Percentiles rank a stretch among this genome's conserved stretches.
Conservation (phyloP, 2,113 vertebrate genomes). For the Leptodactylus fuscus region DNA sequence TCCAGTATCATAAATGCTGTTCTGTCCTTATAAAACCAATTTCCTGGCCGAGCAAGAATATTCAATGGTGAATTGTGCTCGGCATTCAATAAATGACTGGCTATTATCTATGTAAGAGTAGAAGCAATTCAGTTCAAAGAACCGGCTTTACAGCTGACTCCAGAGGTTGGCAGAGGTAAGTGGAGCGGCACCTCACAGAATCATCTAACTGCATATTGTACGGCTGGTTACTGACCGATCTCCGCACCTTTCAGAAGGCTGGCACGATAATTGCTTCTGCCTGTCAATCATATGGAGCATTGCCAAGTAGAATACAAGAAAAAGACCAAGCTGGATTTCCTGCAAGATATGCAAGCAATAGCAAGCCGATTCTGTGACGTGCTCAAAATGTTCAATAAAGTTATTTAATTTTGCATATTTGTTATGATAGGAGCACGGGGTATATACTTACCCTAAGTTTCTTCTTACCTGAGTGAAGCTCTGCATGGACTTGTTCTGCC, state of each 20-base stretch:
- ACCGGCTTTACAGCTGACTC: background rate
- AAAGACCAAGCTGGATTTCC: background rate
- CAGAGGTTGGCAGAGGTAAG: background rate
- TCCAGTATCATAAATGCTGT: background rate
- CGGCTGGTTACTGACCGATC: background rate
- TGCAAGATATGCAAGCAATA: background rate
- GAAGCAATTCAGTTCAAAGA: background rate
- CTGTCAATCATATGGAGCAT: conserved; percentile 21
- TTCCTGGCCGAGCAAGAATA: background rate
- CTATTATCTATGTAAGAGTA: background rate
- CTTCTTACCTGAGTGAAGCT: background rate
- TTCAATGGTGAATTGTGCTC: background rate
- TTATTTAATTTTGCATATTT: background rate
- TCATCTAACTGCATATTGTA: background rate
- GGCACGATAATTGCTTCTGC: conserved; percentile 23
- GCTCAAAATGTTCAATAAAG: background rate
- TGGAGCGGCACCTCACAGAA: background rate
- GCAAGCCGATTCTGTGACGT: background rate
- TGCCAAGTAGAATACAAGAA: background rate
- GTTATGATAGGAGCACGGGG: no score
- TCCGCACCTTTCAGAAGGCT: background rate
- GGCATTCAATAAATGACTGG: background rate
- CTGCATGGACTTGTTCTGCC: background rate
- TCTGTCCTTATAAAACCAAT: background rate
- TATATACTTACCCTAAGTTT: no score